Evolutionary conservation across 1,140 invertebrate genomes (phyloP).

Genomic region (Teleopsis dalmanni): DNA sequence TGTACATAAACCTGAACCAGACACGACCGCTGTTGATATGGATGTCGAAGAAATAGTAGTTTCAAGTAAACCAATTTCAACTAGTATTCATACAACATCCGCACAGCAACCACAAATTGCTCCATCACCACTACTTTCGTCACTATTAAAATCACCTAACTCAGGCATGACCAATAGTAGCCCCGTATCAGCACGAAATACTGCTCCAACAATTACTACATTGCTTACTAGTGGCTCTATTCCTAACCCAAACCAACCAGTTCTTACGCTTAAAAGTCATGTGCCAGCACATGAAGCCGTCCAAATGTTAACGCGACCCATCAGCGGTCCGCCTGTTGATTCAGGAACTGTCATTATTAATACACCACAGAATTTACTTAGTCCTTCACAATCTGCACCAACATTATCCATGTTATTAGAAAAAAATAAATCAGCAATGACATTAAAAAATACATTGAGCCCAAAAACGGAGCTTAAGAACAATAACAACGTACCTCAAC

Average conservation of each 20-base stretch:
- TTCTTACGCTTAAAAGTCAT: slow-evolving; percentile 22
- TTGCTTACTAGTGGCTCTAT: slow-evolving; percentile 42
- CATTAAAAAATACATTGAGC: slow-evolving; percentile 11
- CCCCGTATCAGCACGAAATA: slow-evolving; percentile 45
- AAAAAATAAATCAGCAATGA: slow-evolving; percentile 50
- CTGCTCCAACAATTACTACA: slow-evolving; percentile 49
- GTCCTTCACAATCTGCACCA: slow-evolving; percentile 56
- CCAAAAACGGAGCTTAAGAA: not conserved
- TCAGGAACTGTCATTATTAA: not conserved
- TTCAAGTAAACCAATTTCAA: slow-evolving; percentile 10
- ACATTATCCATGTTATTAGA: slow-evolving; percentile 61
- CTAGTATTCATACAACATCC: slow-evolving; percentile 5
- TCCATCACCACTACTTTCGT: slow-evolving; percentile 71
- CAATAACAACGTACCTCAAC: not conserved
- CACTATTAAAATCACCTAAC: slow-evolving; percentile 67
- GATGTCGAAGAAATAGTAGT: slow-evolving; percentile 35
- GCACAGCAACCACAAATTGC: slow-evolving; percentile 10
- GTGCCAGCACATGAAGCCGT: slow-evolving; percentile 18
- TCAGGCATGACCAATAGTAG: slow-evolving; percentile 48
- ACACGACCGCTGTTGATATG: slow-evolving; percentile 35
- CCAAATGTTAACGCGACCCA: slow-evolving; percentile 25
- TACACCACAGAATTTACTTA: slow-evolving; percentile 18
- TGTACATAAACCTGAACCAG: slow-evolving; percentile 17
- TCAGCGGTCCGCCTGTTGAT: slow-evolving; percentile 26
- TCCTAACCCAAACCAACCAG: slow-evolving; percentile 29